Evolutionary conservation across 2,797 vertebrate genomes (phyloP).

Genomic region (Pelobates cultripes): DNA sequence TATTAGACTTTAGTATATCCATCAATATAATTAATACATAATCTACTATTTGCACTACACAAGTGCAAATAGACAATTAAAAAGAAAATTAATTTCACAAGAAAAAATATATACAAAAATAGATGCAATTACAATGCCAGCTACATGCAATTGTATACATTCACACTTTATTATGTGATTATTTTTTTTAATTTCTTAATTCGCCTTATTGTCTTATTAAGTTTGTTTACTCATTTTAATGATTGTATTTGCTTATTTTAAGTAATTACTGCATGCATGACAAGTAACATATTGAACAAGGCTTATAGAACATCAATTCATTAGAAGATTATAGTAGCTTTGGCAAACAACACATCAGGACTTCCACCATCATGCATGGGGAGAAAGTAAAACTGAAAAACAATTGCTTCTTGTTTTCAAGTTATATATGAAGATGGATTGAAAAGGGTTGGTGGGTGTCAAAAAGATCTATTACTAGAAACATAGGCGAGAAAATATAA

Average conservation of each 20-base stretch:
- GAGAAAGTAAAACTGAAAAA: not conserved
- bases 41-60: no score
- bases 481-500: not conserved
- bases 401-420: not conserved
- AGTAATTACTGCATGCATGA: not conserved
- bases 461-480: not conserved
- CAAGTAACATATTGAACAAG: not conserved
- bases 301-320: not conserved
- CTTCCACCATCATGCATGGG: not conserved
- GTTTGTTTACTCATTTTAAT: not conserved
- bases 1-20: no score
- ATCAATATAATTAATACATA: no score
- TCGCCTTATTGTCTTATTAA: no score
- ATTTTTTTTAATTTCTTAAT: no score
- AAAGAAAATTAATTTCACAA: no score
- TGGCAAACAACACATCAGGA: not conserved
- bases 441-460: not conserved
- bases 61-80: no score
- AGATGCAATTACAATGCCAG: no score
- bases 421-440: conserved; percentile 5
- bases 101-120: no score
- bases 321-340: not conserved
- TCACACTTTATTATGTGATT: no score
- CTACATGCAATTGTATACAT: no score
- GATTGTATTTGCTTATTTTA: not conserved